Percentiles rank a stretch among this genome's conserved stretches.
These are phyloP conservation scores for Himalopsyche tibetana DNA, from an alignment of 2,888 invertebrate genomes.

Conservation along the genomic window DNA sequence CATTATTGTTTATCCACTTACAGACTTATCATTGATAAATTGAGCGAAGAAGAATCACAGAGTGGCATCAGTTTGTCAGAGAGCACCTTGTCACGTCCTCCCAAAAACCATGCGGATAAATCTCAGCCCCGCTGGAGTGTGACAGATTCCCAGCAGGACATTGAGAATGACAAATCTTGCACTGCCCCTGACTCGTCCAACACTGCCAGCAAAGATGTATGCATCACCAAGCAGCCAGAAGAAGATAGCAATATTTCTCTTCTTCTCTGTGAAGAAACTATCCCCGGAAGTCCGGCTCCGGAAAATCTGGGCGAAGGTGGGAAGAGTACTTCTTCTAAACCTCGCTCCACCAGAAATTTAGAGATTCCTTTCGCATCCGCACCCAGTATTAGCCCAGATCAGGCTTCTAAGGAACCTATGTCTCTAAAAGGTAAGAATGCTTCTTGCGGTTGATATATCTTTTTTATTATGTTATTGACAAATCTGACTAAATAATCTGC, in stretches of 20 bases:
- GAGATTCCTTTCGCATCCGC: slow-evolving; percentile 85
- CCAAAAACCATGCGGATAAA: slow-evolving; percentile 71
- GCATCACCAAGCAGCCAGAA: slow-evolving; percentile 67
- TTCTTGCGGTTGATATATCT: neutral
- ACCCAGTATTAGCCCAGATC: slow-evolving; percentile 75
- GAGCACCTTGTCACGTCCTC: slow-evolving; percentile 52
- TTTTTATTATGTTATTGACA: neutral
- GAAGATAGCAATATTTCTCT: slow-evolving; percentile 85
- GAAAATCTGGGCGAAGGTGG: slow-evolving; percentile 70
- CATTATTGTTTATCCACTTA: slow-evolving; percentile 31
- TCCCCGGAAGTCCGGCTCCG: slow-evolving; percentile 92
- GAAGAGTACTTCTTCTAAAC: slow-evolving; percentile 72
- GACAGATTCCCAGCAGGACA: slow-evolving; percentile 74
- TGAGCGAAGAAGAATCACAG: slow-evolving; percentile 72
- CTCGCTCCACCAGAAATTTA: slow-evolving; percentile 72
- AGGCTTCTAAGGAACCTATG: slow-evolving; percentile 68
- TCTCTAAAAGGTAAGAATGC: slow-evolving; percentile 66
- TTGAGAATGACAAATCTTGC: slow-evolving; percentile 71
- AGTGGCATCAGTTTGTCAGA: slow-evolving; percentile 68
- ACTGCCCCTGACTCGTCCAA: slow-evolving; percentile 44
- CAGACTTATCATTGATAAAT: slow-evolving; percentile 76
- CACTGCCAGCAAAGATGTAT: slow-evolving; percentile 66
- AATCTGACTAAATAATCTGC: too few species aligned
- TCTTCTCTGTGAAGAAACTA: slow-evolving; percentile 91
- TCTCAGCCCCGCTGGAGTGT: slow-evolving; percentile 76